Evolutionary conservation across 2,888 invertebrate genomes (phyloP).

Genomic region (Diploptera punctata): DNA sequence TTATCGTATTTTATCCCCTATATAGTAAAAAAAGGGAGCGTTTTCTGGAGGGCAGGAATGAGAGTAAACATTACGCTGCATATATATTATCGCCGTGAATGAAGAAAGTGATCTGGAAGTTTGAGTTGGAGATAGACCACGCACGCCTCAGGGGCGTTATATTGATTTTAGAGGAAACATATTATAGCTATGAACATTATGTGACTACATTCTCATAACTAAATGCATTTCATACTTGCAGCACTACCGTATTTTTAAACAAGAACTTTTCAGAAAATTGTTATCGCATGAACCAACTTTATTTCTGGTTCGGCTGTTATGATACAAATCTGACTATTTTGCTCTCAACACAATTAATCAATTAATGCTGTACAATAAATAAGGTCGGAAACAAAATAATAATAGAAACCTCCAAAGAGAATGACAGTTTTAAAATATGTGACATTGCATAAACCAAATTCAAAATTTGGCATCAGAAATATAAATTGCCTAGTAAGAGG

Average conservation of each 20-base stretch:
- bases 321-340: no score
- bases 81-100: constrained; percentile 8
- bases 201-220: not conserved
- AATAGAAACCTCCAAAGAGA: no score
- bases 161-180: not conserved
- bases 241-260: not conserved
- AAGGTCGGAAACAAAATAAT: no score
- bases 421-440: no score
- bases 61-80: constrained; percentile 2
- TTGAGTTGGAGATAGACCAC: constrained; percentile 15
- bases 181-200: not conserved
- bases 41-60: not conserved
- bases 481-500: not conserved
- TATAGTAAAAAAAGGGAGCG: not conserved
- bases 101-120: constrained; percentile 9
- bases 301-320: no score
- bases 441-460: no score
- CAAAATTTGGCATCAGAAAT: no score
- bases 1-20: constrained; percentile 1
- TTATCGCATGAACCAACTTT: no score
- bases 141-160: not conserved
- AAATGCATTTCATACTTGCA: not conserved
- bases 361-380: no score
- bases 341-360: no score
- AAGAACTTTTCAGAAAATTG: not conserved